Conservation (phyloP, 2,888 invertebrate species). For the Caenorhabditis zanzibari region DNA sequence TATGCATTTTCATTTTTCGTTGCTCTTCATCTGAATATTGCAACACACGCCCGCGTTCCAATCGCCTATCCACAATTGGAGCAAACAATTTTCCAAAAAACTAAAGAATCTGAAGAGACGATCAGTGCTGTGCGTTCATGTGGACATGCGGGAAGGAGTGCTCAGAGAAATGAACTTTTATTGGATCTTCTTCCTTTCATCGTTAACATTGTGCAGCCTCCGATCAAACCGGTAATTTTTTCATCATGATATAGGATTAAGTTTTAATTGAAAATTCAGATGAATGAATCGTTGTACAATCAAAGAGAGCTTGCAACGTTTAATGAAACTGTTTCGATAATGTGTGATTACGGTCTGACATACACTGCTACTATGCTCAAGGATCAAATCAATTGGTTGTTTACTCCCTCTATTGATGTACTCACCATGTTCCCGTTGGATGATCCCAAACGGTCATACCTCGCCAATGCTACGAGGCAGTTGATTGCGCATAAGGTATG, state of each 20-base stretch:
- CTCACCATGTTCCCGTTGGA: constrained; percentile 85
- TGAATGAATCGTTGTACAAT: constrained; percentile 72
- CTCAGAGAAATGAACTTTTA: constrained; percentile 51
- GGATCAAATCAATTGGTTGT: constrained; percentile 84
- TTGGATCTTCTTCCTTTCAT: constrained; percentile 67
- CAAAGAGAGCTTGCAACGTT: constrained; percentile 59
- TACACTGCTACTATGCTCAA: constrained; percentile 64
- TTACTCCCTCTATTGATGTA: constrained; percentile 91
- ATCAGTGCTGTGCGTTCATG: constrained; percentile 51
- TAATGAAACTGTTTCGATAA: constrained; percentile 50
- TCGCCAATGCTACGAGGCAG: constrained; percentile 89
- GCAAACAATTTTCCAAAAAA: constrained; percentile 60
- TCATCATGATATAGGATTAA: no score
- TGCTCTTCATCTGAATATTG: constrained; percentile 71
- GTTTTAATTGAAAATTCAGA: no score
- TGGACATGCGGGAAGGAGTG: constrained; percentile 16
- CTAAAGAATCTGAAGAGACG: constrained; percentile 61
- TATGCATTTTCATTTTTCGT: constrained; percentile 70
- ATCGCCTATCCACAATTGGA: constrained; percentile 69
- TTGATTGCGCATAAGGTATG: constrained; percentile 87
- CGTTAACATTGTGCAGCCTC: constrained; percentile 70
- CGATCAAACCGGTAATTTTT: constrained; percentile 70
- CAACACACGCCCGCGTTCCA: constrained; percentile 70
- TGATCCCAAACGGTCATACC: constrained; percentile 71
- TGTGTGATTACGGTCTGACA: constrained; percentile 65